Conservation (phyloP, 2,888 invertebrate genomes). For the Stenchaetothrips biformis region DNA sequence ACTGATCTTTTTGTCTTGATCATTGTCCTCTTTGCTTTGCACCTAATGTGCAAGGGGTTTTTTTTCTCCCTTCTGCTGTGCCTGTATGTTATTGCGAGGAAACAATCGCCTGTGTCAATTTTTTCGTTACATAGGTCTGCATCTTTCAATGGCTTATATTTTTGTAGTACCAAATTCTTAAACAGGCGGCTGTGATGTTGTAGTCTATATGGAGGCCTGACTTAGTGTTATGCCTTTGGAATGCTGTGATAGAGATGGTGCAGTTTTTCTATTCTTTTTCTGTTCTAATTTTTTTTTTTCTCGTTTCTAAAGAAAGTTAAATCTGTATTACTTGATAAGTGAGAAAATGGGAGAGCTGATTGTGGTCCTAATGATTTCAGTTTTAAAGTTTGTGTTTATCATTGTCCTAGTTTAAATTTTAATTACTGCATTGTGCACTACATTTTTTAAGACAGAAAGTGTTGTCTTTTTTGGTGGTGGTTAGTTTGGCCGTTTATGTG, state of each 20-base stretch:
- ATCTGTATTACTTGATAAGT: not conserved
- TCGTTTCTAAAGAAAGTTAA: not conserved
- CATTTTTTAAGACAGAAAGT: not conserved
- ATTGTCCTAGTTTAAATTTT: not conserved
- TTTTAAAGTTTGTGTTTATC: not conserved
- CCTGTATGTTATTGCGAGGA: no score
- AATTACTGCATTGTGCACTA: not conserved
- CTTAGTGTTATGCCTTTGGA: not conserved
- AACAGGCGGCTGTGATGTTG: not conserved
- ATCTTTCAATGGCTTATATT: no score
- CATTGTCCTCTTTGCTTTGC: no score
- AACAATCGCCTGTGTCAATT: no score
- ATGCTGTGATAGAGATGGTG: slow-evolving; percentile 20
- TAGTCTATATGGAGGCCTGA: not conserved
- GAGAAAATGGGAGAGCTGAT: no score
- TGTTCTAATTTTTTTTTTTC: not conserved
- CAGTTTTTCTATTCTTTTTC: not conserved
- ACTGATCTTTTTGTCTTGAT: no score
- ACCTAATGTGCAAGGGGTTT: no score
- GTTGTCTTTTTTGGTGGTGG: slow-evolving; percentile 2
- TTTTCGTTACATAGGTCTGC: no score
- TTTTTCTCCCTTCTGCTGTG: no score
- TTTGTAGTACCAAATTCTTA: not conserved
- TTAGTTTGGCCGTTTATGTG: not conserved
- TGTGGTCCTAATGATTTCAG: no score